These are phyloP conservation scores for Caenorhabditis afra DNA, from an alignment of 2,888 invertebrate genomes.

Conservation along the genomic window DNA sequence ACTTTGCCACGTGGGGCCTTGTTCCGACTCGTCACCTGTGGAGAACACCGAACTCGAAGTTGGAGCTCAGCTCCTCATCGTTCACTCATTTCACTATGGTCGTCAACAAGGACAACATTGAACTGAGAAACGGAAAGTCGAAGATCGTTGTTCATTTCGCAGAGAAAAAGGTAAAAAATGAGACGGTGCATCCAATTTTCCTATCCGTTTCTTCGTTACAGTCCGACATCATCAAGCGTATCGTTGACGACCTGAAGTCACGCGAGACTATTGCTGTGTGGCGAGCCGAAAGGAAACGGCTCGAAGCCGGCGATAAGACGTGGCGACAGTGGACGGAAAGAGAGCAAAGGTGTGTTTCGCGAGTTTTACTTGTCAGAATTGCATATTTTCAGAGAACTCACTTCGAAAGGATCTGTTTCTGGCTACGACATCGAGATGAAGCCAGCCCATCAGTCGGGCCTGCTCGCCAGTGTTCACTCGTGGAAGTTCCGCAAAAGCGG, in stretches of 20 bases:
- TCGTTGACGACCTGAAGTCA: conserved; percentile 56
- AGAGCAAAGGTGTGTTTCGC: conserved; percentile 37
- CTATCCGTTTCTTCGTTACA: conserved; percentile 14
- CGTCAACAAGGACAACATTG: conserved; percentile 59
- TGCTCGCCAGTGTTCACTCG: conserved; percentile 45
- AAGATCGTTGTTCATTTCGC: conserved; percentile 64
- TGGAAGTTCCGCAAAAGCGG: conserved; percentile 51
- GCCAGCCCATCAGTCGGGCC: conserved; percentile 22
- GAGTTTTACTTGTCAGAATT: not conserved
- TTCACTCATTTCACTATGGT: conserved; percentile 65
- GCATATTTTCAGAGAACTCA: conserved; percentile 50
- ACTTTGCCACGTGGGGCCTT: conserved; percentile 50
- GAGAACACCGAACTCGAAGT: conserved; percentile 19
- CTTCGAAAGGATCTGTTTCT: conserved; percentile 50
- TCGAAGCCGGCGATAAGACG: conserved; percentile 48
- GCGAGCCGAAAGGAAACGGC: conserved; percentile 59
- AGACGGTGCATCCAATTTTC: no score
- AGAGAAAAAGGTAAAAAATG: conserved; percentile 34
- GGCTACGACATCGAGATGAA: conserved; percentile 48
- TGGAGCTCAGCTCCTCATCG: conserved; percentile 57
- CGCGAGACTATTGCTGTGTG: conserved; percentile 57
- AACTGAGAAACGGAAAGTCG: conserved; percentile 64
- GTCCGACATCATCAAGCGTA: conserved; percentile 31
- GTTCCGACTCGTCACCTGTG: conserved; percentile 48
- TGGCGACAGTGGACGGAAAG: conserved; percentile 54